These are phyloP conservation scores for Tamias sibiricus DNA, from an alignment of 2,113 vertebrate species.

Conservation along the genomic window DNA sequence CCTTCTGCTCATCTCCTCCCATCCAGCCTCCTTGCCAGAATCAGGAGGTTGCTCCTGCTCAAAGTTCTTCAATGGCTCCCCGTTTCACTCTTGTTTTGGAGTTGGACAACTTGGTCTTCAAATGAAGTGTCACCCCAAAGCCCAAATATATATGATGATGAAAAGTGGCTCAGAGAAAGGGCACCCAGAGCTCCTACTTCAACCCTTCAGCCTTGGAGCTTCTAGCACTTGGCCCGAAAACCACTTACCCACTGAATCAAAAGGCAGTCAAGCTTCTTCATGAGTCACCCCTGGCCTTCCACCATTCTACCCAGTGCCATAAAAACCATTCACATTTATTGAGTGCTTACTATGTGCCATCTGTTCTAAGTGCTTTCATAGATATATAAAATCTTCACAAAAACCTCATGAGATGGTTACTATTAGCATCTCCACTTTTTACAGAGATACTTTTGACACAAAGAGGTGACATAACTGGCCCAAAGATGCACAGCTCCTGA, in stretches of 20 bases:
- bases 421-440: background rate
- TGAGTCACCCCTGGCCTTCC: background rate
- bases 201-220: background rate
- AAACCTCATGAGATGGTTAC: background rate
- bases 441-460: background rate
- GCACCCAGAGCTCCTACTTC: background rate
- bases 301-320: background rate
- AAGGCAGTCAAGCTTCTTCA: background rate
- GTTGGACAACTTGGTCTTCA: background rate
- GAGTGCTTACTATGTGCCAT: background rate
- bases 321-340: too few relatives aligned
- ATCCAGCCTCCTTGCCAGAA: background rate
- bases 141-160: background rate
- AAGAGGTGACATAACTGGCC: background rate
- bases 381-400: background rate
- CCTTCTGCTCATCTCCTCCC: background rate
- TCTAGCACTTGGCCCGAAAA: background rate
- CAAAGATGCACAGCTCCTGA: background rate
- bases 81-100: background rate
- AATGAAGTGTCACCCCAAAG: background rate
- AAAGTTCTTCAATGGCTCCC: background rate
- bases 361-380: background rate
- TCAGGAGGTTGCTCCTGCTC: background rate
- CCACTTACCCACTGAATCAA: background rate
- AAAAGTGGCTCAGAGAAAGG: background rate